These are phyloP conservation scores for Pseudomugil tenellus DNA, from an alignment of 2,797 vertebrate species.

Conservation along the genomic window DNA sequence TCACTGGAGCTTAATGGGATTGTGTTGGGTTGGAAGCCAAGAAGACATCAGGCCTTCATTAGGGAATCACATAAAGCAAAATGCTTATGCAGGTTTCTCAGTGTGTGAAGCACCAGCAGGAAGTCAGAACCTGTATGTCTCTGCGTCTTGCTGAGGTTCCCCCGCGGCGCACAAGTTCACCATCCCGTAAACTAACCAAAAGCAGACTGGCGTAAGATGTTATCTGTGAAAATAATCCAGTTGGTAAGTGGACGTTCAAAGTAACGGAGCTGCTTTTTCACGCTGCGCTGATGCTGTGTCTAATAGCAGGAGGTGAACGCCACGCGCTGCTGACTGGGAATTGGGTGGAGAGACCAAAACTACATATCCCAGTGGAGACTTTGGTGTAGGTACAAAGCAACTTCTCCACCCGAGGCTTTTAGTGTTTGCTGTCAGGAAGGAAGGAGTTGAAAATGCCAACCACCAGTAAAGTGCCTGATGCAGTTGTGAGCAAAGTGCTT, in stretches of 20 bases:
- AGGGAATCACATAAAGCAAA: slow-evolving; percentile 59
- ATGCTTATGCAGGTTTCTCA: slow-evolving; percentile 37
- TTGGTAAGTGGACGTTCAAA: slow-evolving; percentile 51
- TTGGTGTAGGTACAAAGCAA: slow-evolving; percentile 45
- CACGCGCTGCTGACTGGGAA: slow-evolving; percentile 50
- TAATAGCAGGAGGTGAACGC: slow-evolving; percentile 73
- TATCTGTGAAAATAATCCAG: slow-evolving; percentile 40
- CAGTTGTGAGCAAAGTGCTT: slow-evolving; percentile 20
- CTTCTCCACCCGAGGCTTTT: slow-evolving; percentile 63
- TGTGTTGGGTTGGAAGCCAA: slow-evolving; percentile 72
- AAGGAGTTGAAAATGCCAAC: slow-evolving; percentile 30
- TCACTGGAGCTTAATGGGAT: slow-evolving; percentile 77
- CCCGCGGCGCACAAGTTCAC: neutral
- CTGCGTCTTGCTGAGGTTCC: neutral
- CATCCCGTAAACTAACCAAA: slow-evolving; percentile 9
- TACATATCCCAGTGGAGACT: slow-evolving; percentile 61
- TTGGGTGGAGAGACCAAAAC: slow-evolving; percentile 48
- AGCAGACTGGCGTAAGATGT: slow-evolving; percentile 3
- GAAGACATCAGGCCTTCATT: slow-evolving; percentile 78
- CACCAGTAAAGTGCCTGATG: slow-evolving; percentile 32
- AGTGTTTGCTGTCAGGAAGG: slow-evolving; percentile 41
- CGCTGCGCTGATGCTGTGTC: slow-evolving; percentile 77
- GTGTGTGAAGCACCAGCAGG: slow-evolving; percentile 34
- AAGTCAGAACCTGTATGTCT: slow-evolving; percentile 6
- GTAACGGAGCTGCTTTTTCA: slow-evolving; percentile 44